These are phyloP conservation scores for Cygnus buccinator DNA, from an alignment of 2,113 vertebrate genomes.

Conservation along the genomic window DNA sequence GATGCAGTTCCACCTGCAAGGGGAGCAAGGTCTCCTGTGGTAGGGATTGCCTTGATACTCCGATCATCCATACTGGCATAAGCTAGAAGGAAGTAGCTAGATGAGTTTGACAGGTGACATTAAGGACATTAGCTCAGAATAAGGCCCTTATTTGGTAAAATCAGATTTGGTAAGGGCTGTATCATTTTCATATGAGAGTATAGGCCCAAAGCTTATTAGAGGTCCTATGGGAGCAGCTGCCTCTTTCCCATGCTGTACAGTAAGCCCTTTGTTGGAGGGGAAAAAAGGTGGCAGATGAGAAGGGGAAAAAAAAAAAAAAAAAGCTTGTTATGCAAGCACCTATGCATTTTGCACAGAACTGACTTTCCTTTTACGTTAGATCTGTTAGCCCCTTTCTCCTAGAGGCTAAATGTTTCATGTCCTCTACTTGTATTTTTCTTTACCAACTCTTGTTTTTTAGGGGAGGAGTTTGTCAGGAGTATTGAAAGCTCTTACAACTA, in stretches of 20 bases:
- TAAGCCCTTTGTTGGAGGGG: neutral
- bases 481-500: neutral
- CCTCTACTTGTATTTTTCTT: neutral
- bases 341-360: neutral
- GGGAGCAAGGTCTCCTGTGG: neutral
- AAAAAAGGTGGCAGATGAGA: neutral
- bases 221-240: neutral
- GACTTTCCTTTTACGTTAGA: neutral
- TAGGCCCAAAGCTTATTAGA: neutral
- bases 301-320: neutral
- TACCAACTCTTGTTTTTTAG: neutral
- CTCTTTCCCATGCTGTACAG: neutral
- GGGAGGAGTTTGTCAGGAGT: neutral
- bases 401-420: neutral
- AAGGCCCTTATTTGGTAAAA: neutral
- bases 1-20: neutral
- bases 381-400: neutral
- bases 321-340: neutral
- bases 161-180: neutral
- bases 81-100: neutral
- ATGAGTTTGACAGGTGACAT: neutral
- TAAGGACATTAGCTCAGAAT: neutral
- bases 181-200: neutral
- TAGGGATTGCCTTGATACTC: neutral
- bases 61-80: neutral